phyloP scores from a whole-genome alignment of 2,113 vertebrate species.

The Noctilio leporinus region DNA sequence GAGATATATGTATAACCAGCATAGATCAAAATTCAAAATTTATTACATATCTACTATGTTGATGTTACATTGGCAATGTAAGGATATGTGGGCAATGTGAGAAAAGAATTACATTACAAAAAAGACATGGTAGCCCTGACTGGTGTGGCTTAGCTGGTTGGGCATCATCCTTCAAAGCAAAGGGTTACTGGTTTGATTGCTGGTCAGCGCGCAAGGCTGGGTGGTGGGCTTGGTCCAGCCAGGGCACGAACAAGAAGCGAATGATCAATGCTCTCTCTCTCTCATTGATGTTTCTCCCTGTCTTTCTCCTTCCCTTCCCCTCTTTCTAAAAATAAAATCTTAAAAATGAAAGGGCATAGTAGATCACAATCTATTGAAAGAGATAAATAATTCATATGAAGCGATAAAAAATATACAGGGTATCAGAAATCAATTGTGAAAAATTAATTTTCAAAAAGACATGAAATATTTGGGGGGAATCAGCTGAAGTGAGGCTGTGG shows the following conservation, averaged over 20 bases:
- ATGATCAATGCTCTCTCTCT: too few relatives aligned
- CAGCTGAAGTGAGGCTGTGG: neutral
- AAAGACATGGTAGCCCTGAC: neutral
- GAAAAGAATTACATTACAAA: neutral
- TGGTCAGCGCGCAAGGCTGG: too few relatives aligned
- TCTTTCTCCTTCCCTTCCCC: too few relatives aligned
- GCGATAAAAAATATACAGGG: neutral
- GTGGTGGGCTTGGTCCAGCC: too few relatives aligned
- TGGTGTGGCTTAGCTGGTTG: too few relatives aligned
- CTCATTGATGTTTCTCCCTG: too few relatives aligned
- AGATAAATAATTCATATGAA: neutral
- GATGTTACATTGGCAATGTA: neutral
- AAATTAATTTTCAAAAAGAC: neutral
- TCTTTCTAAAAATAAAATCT: too few relatives aligned
- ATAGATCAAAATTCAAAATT: neutral
- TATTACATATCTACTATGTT: neutral
- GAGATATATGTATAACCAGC: neutral
- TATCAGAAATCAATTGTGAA: neutral
- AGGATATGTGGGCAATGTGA: neutral
- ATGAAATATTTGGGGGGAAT: neutral
- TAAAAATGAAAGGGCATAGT: neutral
- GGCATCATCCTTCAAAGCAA: too few relatives aligned
- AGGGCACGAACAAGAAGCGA: too few relatives aligned
- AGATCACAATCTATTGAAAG: neutral
- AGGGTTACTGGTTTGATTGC: too few relatives aligned